Conservation (phyloP, 2,797 vertebrate species). For the Sciurus vulgaris region DNA sequence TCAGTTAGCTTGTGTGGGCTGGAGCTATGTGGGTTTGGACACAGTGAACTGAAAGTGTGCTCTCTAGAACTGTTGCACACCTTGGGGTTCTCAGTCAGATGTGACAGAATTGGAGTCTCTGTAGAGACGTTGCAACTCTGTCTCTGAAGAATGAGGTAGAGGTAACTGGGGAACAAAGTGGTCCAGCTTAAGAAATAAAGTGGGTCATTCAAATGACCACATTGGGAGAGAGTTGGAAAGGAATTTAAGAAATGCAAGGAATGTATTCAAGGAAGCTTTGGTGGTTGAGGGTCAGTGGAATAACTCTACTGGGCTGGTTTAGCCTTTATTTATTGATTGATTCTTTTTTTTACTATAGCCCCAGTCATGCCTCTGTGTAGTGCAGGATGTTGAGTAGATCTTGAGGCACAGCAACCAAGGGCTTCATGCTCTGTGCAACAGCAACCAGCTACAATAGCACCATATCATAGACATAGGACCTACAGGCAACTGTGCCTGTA, state of each 20-base stretch:
- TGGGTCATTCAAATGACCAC: neutral
- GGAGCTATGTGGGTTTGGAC: neutral
- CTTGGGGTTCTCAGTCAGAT: neutral
- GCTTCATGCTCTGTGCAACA: neutral
- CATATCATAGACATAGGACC: neutral
- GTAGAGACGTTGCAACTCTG: neutral
- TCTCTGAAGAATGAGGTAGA: neutral
- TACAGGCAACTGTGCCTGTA: neutral
- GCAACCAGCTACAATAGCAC: neutral
- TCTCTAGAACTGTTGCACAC: neutral
- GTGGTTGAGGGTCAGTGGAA: neutral
- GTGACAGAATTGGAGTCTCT: neutral
- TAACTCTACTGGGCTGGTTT: neutral
- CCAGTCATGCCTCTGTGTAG: neutral
- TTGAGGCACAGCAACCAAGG: neutral
- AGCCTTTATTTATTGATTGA: neutral
- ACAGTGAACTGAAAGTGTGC: neutral
- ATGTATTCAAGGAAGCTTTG: neutral
- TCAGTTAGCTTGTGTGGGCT: neutral
- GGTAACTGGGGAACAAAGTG: neutral
- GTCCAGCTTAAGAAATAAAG: neutral
- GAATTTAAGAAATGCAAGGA: neutral
- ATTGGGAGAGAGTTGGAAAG: constrained; percentile 9
- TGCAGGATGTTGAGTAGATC: neutral
- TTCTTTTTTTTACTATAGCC: neutral